Evolutionary conservation across 2,888 invertebrate species (phyloP), one percentile per base, ranked within the genome.

Genomic region (Allacma fusca): DNA sequence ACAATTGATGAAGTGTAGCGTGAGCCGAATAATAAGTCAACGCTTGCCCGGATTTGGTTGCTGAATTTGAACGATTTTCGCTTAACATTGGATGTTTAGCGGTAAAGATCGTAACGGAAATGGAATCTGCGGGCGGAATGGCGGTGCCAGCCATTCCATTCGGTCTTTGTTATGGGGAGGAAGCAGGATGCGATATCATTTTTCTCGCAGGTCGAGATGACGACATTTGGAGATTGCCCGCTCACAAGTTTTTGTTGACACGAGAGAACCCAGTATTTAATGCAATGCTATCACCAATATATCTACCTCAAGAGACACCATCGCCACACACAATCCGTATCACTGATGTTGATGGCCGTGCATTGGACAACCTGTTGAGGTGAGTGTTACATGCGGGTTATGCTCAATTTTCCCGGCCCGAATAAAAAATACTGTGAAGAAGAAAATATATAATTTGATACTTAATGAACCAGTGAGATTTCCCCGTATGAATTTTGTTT

Each of bases 211-310:
- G 92, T 23, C 75, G 79, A 16, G 89, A 89, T 26, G 84, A 85
- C 16, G 91, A 91, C 84, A 90, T 90, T 23, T 91, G 91, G 90
- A 89, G 91, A 77, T 90, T 91, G 85, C 91, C 91, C n/a, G 91
- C 91, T 13, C 91, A 92, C 84, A 88, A 90, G 7, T 88, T 89
- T 67, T 89, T 91, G 62, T 88, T 92, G 34, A 89, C 90, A 40
- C 88, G 89, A 69, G 90, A 89, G 67, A 91, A 91, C 79, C 90
- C 91, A 2, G 91, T 91, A 72, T 91, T 92, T 85, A 88, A 89
- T 2, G 90, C 91, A 0, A 89, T 92, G 86, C 86, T 90, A 34
- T 84, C 86, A n/a, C 88, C 88, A 34, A 87, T 88, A 9, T 85
- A 88, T 77, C 87, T 65, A n/a, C 83, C 86, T 79, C 82, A 84